Conservation (phyloP, 1,140 invertebrate species). For the Cydia amplana region DNA sequence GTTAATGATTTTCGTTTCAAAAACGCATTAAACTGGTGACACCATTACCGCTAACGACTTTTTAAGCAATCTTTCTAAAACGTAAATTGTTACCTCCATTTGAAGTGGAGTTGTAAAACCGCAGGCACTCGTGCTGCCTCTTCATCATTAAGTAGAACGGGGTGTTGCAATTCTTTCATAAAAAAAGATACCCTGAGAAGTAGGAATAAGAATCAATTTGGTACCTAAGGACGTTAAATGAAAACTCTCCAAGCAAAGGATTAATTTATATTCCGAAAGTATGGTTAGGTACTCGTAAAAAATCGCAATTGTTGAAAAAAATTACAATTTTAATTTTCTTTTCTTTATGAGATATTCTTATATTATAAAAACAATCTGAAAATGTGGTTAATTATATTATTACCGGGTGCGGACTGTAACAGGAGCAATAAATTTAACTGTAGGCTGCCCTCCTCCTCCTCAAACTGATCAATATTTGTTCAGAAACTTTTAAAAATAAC, state of each 20-base stretch:
- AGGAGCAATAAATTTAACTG: too few species aligned
- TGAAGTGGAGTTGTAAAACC: constrained; percentile 24
- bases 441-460: too few species aligned
- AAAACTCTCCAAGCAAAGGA: not conserved
- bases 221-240: too few species aligned
- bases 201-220: not conserved
- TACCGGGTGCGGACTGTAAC: too few species aligned
- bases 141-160: constrained; percentile 2
- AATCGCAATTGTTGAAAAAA: not conserved
- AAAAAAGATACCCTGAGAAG: not conserved
- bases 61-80: constrained; percentile 30
- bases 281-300: not conserved
- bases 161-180: not conserved
- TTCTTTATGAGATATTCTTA: not conserved
- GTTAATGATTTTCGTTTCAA: constrained; percentile 30
- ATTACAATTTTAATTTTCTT: not conserved
- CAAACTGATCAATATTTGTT: too few species aligned
- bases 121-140: constrained; percentile 1
- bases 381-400: too few species aligned
- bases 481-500: too few species aligned
- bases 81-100: constrained; percentile 27
- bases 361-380: too few species aligned
- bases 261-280: constrained; percentile 8
- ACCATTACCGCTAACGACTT: constrained; percentile 28
- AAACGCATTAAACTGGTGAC: constrained; percentile 28